Conservation (phyloP, 2,113 vertebrate species). For the Vidua chalybeata region DNA sequence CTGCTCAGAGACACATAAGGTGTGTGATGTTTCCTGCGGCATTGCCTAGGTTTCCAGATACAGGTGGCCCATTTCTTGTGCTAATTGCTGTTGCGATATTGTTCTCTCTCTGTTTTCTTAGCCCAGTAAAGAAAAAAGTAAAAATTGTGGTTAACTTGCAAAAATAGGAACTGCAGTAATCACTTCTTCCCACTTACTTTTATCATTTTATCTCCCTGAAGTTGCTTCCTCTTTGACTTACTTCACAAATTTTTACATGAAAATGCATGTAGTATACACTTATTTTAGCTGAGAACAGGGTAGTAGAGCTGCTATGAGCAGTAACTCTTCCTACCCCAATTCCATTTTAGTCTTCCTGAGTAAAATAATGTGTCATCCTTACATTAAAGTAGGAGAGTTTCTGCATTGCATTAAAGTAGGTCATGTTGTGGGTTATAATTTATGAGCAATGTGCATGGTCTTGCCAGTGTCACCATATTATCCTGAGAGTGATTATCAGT, state of each 20-base stretch:
- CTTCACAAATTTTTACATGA: not conserved
- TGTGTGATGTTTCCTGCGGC: not conserved
- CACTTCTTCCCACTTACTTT: conserved; percentile 9
- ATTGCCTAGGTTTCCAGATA: not conserved
- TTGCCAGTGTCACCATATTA: not conserved
- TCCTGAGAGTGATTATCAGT: not conserved
- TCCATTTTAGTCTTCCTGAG: not conserved
- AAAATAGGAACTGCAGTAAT: not conserved
- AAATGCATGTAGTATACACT: accelerated
- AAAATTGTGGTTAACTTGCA: not conserved
- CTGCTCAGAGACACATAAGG: not conserved
- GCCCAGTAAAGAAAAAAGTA: not conserved
- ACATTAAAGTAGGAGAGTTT: not conserved
- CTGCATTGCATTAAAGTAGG: not conserved
- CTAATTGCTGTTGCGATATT: not conserved
- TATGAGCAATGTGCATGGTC: not conserved
- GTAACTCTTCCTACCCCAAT: not conserved
- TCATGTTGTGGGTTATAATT: not conserved
- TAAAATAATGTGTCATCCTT: conserved; percentile 3
- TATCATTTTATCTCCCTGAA: not conserved
- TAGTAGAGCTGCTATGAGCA: not conserved
- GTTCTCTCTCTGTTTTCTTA: not conserved
- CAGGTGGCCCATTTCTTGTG: not conserved
- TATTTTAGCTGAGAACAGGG: not conserved
- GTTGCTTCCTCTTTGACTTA: conserved; percentile 16